Evolutionary conservation across 2,797 vertebrate genomes (phyloP), one percentile per base, ranked within the genome.

Genomic region (Sebastes alutus): DNA sequence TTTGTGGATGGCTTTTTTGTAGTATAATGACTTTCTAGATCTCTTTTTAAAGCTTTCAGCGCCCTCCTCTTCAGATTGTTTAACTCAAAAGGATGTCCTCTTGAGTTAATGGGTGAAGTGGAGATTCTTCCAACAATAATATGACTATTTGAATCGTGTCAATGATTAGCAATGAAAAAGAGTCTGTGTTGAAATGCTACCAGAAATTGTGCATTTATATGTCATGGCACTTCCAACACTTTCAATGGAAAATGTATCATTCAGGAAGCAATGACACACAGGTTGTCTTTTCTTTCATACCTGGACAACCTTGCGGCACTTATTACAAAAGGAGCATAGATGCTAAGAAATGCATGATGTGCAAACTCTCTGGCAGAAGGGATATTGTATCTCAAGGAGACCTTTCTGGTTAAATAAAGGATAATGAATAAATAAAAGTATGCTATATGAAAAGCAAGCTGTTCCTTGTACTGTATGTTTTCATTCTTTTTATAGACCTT

Each of bases 91-190:
- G 81, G 88, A 86, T 86, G 87, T 92, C 88, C 82, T 82, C 84
- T 82, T 65, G 63, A 85, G 95, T 96, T 96, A 96, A 96, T 96
- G 85, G 75, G 82, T 95, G 82, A 94, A 94, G 89, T 61, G 73
- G 65, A 78, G 68, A 82, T 81, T 52, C 77, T 72, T 87, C 83
- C 59, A 84, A 89, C 77, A 83, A 89, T 74, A 91, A 90, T 88
- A 87, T 81, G 29, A 60, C 72, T 72, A 75, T 88, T 85, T 76
- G 64, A 89, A 83, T 83, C 32, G 59, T 75, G 91, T 96, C 90
- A 96, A 96, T 96, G 92, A 96, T 96, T 96, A 70, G 75, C 81
- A 72, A 16, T 75, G 75, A 74, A 75, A 72, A 79, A 38, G 20
- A 52, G 58, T 64, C 54, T 67, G 76, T 88, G 90, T 89, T 90